Evolutionary conservation across 2,888 invertebrate genomes (phyloP), one percentile per base, ranked within the genome.

Genomic region (Drosophila formosana): DNA sequence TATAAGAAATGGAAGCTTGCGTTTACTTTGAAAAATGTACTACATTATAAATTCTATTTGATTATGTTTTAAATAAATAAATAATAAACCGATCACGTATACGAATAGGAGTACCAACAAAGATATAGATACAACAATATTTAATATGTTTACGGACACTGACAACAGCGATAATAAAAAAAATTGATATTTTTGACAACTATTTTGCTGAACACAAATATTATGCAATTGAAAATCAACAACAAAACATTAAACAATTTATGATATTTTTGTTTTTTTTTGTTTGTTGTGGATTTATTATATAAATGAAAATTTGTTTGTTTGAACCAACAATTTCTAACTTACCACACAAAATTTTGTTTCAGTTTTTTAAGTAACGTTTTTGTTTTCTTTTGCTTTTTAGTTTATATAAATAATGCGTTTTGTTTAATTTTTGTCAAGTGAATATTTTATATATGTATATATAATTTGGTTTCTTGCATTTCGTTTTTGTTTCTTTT

Each of bases 291-390:
- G 13, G 62, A 6, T 43, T 63, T 72, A 57, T 58, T 55, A 43
- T 43, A 68, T 52, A 73, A 43, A 60, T 72, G 57, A 78, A 65
- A 62, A 75, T 65, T 82, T 52, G 46, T 55, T 82, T 68, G 67
- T 72, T 67, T 69, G 71, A 88, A 89, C 83, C 81, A 89, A 90
- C 84, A 89, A 88, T 87, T 90, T 90, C 82, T 88, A 92, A 92
- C 92, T 92, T 92, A 92, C 92, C 92, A 92, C 92, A 92, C 92
- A 92, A 92, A 92, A 92, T 91, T 91, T 89, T 82, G 84, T 86
- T 80, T 88, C 82, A 87, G 82, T 88, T 80, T 72, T 60, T 79
- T 75, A 67, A 78, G 75, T 83, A 81, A 80, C 75, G 70, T 86
- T 83, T 88, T 80, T 66, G 49, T 47, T 63, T 66, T 65, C 30